phyloP scores from a whole-genome alignment of 2,888 invertebrate genomes.

The Drosophila neutralis region DNA sequence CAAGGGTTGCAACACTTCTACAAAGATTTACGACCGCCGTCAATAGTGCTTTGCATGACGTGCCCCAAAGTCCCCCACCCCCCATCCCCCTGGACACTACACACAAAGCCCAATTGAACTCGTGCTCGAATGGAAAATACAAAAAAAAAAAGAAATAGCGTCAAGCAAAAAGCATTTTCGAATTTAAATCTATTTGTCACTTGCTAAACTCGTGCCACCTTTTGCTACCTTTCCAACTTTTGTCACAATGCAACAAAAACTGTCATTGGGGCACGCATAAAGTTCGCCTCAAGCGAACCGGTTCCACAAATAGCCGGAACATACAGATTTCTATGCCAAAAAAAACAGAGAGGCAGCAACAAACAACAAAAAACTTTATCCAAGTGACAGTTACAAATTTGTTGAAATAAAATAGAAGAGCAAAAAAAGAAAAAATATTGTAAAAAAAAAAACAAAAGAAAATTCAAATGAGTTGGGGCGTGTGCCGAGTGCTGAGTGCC shows the following conservation, averaged over 20 bases:
- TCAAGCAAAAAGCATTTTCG: constrained; percentile 73
- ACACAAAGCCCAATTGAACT: constrained; percentile 31
- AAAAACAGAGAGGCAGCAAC: constrained; percentile 13
- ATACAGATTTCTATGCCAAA: constrained; percentile 41
- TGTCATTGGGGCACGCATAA: constrained; percentile 41
- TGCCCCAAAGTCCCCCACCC: constrained; percentile 19
- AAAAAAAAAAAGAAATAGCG: constrained; percentile 19
- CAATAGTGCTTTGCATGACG: constrained; percentile 76
- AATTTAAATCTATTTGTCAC: constrained; percentile 80
- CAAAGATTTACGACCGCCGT: constrained; percentile 79
- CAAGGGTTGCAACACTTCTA: constrained; percentile 72
- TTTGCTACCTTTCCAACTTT: constrained; percentile 31
- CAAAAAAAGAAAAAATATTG: constrained; percentile 25
- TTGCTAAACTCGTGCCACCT: constrained; percentile 75
- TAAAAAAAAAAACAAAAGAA: constrained; percentile 14
- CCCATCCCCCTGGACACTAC: constrained; percentile 3
- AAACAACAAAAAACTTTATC: constrained; percentile 44
- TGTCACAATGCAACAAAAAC: constrained; percentile 47
- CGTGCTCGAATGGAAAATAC: constrained; percentile 7
- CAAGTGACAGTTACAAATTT: constrained; percentile 81
- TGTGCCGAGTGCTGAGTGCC: background rate
- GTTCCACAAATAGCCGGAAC: constrained; percentile 39
- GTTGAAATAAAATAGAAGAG: constrained; percentile 60
- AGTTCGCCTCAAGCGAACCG: constrained; percentile 49
- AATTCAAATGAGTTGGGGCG: constrained; percentile 60